Evolutionary conservation across 2,888 invertebrate genomes (phyloP).

Genomic region (Netelia fuscicornis): DNA sequence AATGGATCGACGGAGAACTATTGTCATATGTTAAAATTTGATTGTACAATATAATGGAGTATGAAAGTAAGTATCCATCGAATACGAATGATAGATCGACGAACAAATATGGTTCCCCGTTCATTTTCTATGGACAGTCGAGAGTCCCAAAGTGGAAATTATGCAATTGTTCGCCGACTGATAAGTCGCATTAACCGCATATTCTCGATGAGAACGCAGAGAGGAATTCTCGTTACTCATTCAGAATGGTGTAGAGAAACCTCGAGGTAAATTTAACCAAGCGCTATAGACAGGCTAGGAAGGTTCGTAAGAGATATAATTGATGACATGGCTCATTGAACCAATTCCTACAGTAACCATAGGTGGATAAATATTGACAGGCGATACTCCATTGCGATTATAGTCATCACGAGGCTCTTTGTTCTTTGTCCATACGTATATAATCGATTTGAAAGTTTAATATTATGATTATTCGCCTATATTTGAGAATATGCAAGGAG

Average conservation of each 20-base stretch:
- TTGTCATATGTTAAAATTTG: no score
- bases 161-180: conserved; percentile 20
- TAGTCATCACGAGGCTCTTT: conserved; percentile 72
- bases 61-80: conserved; percentile 15
- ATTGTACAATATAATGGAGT: background rate
- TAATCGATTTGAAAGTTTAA: background rate
- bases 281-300: conserved; percentile 53
- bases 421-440: conserved; percentile 7
- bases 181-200: conserved; percentile 8
- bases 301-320: conserved; percentile 76
- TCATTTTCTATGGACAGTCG: background rate
- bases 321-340: conserved; percentile 80
- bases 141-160: conserved; percentile 7
- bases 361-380: conserved; percentile 80
- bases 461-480: no score
- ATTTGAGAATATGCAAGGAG: no score
- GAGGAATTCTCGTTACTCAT: conserved; percentile 52
- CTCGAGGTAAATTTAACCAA: conserved; percentile 69
- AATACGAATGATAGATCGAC: conserved; percentile 7
- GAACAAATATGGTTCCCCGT: background rate
- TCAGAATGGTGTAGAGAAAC: conserved; percentile 61
- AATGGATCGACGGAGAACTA: no score
- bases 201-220: conserved; percentile 8
- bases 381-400: conserved; percentile 68
- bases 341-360: conserved; percentile 74